A percentile compares a stretch with the other conserved stretches of the same genome.
Conservation (phyloP, 1,140 invertebrate genomes). For the Neodiprion virginianus region DNA sequence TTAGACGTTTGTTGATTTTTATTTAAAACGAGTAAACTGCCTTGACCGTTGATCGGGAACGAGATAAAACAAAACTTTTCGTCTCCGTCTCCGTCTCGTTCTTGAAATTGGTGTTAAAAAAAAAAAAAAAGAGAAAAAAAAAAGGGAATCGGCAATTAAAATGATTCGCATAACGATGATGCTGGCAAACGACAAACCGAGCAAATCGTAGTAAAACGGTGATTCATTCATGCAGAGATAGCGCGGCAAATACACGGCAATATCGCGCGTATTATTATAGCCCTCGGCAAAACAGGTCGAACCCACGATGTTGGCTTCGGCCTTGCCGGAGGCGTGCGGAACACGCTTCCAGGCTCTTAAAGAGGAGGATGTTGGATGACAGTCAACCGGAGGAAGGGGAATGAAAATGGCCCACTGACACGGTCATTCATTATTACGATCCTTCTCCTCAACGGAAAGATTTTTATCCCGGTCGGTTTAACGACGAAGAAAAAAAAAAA, state of each 20-base stretch:
- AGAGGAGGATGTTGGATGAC: background rate
- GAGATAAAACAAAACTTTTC: too few relatives aligned
- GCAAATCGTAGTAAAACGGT: conserved; percentile 22
- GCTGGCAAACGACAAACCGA: too few relatives aligned
- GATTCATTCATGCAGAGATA: conserved; percentile 43
- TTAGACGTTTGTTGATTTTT: too few relatives aligned
- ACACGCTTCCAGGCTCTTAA: conserved; percentile 22
- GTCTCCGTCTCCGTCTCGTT: too few relatives aligned
- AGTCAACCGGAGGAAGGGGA: background rate
- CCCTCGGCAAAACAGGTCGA: conserved; percentile 47
- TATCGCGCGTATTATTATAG: conserved; percentile 28
- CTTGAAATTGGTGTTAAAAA: too few relatives aligned
- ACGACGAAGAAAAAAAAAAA: too few relatives aligned
- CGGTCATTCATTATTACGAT: background rate
- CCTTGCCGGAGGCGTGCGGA: conserved; percentile 48
- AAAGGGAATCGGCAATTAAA: too few relatives aligned
- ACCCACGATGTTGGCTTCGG: conserved; percentile 29
- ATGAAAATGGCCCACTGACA: conserved; percentile 11
- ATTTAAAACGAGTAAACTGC: too few relatives aligned
- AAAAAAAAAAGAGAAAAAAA: too few relatives aligned
- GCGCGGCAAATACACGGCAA: conserved; percentile 26
- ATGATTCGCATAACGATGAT: background rate
- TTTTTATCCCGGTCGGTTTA: too few relatives aligned
- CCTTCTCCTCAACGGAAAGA: too few relatives aligned
- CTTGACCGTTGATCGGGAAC: too few relatives aligned